A percentile compares a stretch with the other conserved stretches of the same genome.
These are phyloP conservation scores for Cistogaster globosa DNA, from an alignment of 2,888 invertebrate species.

Conservation along the genomic window DNA sequence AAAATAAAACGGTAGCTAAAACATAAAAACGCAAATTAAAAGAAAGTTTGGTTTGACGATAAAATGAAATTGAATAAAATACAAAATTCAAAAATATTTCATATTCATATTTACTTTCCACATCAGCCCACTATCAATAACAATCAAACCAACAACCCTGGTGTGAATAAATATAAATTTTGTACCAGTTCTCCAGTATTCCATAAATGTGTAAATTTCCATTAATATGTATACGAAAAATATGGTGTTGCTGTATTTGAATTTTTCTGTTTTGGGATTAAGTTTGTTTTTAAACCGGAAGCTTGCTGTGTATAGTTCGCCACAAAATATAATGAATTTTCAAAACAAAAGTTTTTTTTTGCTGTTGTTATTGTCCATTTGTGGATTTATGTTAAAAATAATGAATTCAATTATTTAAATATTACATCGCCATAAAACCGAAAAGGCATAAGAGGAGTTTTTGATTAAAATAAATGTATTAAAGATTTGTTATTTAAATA, in stretches of 20 bases:
- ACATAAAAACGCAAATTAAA: too few species aligned
- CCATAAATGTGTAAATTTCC: neutral
- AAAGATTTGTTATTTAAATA: too few species aligned
- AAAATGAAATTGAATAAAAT: conserved; percentile 1
- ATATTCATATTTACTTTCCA: neutral
- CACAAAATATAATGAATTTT: conserved; percentile 14
- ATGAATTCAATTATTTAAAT: conserved; percentile 24
- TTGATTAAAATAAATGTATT: too few species aligned
- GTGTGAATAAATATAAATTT: conserved; percentile 40
- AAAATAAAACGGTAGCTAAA: neutral
- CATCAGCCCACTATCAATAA: neutral
- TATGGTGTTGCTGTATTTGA: neutral
- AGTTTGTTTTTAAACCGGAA: conserved; percentile 10
- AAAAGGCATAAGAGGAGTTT: neutral
- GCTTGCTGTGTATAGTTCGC: neutral
- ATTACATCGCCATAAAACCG: neutral
- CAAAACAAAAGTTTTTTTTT: neutral
- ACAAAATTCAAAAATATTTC: neutral
- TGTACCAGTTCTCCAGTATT: conserved; percentile 3
- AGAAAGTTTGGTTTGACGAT: neutral
- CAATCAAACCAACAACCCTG: neutral
- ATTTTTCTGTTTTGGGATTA: neutral
- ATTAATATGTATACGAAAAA: neutral
- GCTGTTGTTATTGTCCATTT: conserved; percentile 20
- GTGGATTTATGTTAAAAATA: conserved; percentile 9